Evolutionary conservation across 2,888 invertebrate species (phyloP).

Genomic region (Gortyna flavago): DNA sequence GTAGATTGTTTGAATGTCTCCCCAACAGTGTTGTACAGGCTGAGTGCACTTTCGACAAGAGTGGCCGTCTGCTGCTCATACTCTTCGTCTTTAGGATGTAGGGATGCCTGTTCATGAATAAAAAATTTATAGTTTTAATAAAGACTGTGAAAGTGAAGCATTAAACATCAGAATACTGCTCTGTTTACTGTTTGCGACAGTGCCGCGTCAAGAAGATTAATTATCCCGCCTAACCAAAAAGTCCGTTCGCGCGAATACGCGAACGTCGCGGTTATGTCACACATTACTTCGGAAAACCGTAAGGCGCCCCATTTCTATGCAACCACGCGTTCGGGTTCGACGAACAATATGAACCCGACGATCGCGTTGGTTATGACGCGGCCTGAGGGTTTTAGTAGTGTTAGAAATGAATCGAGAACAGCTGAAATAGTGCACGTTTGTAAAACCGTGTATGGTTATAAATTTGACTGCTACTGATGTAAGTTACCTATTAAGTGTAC

Average conservation of each 20-base stretch:
- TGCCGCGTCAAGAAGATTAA: background rate
- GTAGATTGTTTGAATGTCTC: slow-evolving; percentile 95
- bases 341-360: too few relatives aligned
- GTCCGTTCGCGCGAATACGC: background rate
- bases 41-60: slow-evolving; percentile 96
- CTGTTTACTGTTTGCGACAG: background rate
- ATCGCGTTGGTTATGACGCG: too few relatives aligned
- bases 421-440: background rate
- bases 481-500: background rate
- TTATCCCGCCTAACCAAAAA: background rate
- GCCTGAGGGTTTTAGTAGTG: background rate
- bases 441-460: background rate
- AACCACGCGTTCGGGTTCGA: too few relatives aligned
- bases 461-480: background rate
- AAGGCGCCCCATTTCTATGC: too few relatives aligned
- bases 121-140: background rate
- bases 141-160: background rate
- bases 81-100: slow-evolving; percentile 92
- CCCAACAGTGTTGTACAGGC: slow-evolving; percentile 95
- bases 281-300: too few relatives aligned
- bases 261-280: too few relatives aligned
- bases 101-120: slow-evolving; percentile 78
- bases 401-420: background rate
- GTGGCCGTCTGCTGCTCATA: slow-evolving; percentile 95
- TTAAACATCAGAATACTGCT: background rate